Evolutionary conservation across 2,888 invertebrate species (phyloP), one percentile per base, ranked within the genome.

Genomic region (Lamproptera curius): DNA sequence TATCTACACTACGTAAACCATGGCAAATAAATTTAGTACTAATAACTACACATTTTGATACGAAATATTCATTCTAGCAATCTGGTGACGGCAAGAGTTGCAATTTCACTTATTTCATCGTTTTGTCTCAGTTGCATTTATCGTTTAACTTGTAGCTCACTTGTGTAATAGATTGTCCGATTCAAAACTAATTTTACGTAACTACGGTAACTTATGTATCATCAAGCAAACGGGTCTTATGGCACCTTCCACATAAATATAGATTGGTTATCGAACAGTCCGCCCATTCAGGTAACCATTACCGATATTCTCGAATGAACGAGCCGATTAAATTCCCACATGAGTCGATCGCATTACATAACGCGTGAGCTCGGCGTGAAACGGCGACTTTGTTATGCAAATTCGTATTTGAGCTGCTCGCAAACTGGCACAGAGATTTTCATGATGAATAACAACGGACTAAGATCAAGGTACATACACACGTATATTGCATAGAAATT

Each of bases 341-440:
- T 14, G 33, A 31, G 38, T 47, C 37, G 46, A 41, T 46, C n/a
- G 33, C 15, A 20, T 36, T 36, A 26, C 42, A 16, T 35, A 26
- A 16, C 16, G 26, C 42, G 42, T 42, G 42, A 42, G 47, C 42
- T 37, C 23, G 37, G 17, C 42, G 37, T 37, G 37, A 37, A 42
- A 31, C 37, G 42, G 28, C 42, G 42, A 47, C 47, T 47, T 47
- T 47, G 47, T 42, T 47, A 47, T 47, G 47, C 47, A 47, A 47
- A 47, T 47, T 42, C 20, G 47, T 47, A 47, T 47, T 47, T 47
- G 42, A 42, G 37, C 42, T 28, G 42, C 20, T 16, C 46, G 41
- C 41, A 40, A 46, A 46, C 46, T 37, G 47, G 47, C 47, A 42
- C 17, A 20, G 47, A 42, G 47, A 47, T 47, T 47, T 42, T 47